These are phyloP conservation scores for Acleris literana DNA, from an alignment of 2,888 invertebrate genomes.

Conservation along the genomic window DNA sequence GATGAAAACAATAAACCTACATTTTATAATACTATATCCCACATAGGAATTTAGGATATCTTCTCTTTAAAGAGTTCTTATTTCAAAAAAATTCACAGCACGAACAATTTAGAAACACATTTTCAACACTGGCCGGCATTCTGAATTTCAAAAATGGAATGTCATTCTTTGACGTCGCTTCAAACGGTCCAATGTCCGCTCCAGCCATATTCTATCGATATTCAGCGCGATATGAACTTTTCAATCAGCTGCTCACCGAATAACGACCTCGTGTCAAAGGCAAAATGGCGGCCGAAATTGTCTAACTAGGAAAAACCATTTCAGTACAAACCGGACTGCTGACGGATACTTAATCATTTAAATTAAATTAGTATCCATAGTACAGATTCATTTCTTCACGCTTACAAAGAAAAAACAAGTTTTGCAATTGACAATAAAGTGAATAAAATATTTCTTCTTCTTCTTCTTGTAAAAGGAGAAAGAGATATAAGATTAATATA, in stretches of 20 bases:
- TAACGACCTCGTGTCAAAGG: background rate
- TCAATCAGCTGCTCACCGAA: slow-evolving; percentile 25
- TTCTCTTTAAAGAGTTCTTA: background rate
- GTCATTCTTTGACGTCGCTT: slow-evolving; percentile 7
- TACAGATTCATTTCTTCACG: no score
- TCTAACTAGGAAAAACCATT: background rate
- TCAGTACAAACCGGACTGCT: background rate
- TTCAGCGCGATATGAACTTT: slow-evolving; percentile 28
- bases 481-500: no score
- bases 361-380: no score
- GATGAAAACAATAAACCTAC: no score
- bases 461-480: no score
- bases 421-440: no score
- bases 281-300: background rate
- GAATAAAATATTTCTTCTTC: no score
- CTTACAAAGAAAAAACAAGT: no score
- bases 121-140: background rate
- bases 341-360: no score
- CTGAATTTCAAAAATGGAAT: slow-evolving; percentile 24
- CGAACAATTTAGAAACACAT: background rate
- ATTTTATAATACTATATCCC: no score
- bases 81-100: background rate
- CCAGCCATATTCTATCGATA: slow-evolving; percentile 20
- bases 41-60: no score
- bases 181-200: slow-evolving; percentile 27